Conservation (phyloP, 1,140 invertebrate species). For the Papilio polytes region DNA sequence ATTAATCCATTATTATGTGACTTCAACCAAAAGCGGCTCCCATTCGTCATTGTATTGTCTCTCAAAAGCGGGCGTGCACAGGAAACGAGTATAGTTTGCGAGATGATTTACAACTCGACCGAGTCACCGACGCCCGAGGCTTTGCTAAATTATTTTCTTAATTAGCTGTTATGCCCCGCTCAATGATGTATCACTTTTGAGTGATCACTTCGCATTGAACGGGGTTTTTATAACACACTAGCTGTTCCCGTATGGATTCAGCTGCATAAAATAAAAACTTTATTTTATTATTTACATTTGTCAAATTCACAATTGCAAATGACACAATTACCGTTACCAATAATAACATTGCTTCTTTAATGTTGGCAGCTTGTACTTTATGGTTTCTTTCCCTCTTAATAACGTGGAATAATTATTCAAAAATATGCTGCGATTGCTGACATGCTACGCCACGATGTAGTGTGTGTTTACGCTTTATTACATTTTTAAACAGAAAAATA, state of each 20-base stretch:
- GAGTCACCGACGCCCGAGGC: constrained; percentile 36
- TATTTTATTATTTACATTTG: no score
- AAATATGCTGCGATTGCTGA: no score
- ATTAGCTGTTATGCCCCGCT: constrained; percentile 48
- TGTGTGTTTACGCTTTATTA: no score
- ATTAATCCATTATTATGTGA: not conserved
- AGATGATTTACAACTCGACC: constrained; percentile 52
- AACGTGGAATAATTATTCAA: no score
- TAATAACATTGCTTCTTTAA: no score
- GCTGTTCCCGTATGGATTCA: no score
- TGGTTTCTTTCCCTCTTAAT: no score
- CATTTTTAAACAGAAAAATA: not conserved
- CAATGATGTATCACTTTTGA: constrained; percentile 36
- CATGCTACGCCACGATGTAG: no score
- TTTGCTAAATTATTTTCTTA: constrained; percentile 53
- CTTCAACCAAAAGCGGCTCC: not conserved
- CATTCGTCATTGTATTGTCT: constrained; percentile 13
- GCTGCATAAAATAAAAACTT: no score
- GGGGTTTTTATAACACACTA: not conserved
- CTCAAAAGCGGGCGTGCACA: constrained; percentile 37
- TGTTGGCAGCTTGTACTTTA: no score
- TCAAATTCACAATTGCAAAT: no score
- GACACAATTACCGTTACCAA: no score
- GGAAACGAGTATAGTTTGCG: constrained; percentile 54
- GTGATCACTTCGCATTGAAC: constrained; percentile 20